A percentile compares a stretch with the other conserved stretches of the same genome.
Evolutionary conservation across 2,797 vertebrate species (phyloP).

Genomic region (Lithobates pipiens): DNA sequence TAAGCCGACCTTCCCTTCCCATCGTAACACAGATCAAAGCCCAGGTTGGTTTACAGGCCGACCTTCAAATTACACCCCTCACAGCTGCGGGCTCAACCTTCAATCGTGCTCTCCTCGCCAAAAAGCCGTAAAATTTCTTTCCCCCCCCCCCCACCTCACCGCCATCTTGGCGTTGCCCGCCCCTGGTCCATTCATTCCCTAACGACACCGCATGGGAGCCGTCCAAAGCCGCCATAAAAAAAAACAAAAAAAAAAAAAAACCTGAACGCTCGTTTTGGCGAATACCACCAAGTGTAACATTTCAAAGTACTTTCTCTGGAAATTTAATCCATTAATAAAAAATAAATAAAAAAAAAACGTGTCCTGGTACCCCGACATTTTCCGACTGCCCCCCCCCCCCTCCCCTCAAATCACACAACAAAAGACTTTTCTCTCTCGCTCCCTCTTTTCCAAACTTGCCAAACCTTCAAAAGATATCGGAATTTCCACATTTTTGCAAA

Average conservation of each 20-base stretch:
- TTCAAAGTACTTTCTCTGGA: too few species aligned
- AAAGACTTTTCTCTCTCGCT: not conserved
- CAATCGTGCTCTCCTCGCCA: not conserved
- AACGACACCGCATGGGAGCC: not conserved
- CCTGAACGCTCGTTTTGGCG: too few species aligned
- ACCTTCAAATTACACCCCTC: not conserved
- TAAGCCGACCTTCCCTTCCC: not conserved
- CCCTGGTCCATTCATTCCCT: not conserved
- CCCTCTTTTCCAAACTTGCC: too few species aligned
- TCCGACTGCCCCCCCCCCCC: too few species aligned
- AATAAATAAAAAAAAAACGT: too few species aligned
- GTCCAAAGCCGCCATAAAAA: not conserved
- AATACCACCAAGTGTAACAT: too few species aligned
- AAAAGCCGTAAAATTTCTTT: not conserved
- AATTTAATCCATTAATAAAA: too few species aligned
- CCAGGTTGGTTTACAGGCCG: not conserved
- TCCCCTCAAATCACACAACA: not conserved
- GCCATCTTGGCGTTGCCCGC: constrained; percentile 3
- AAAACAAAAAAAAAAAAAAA: too few species aligned
- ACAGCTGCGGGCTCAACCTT: not conserved
- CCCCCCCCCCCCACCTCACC: constrained; percentile 31
- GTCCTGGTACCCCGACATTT: too few species aligned
- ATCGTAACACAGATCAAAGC: not conserved
- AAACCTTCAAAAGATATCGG: too few species aligned
- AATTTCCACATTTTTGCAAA: too few species aligned